These are phyloP conservation scores for Tetheella fluctuosa DNA, from an alignment of 2,888 invertebrate species.

Conservation along the genomic window DNA sequence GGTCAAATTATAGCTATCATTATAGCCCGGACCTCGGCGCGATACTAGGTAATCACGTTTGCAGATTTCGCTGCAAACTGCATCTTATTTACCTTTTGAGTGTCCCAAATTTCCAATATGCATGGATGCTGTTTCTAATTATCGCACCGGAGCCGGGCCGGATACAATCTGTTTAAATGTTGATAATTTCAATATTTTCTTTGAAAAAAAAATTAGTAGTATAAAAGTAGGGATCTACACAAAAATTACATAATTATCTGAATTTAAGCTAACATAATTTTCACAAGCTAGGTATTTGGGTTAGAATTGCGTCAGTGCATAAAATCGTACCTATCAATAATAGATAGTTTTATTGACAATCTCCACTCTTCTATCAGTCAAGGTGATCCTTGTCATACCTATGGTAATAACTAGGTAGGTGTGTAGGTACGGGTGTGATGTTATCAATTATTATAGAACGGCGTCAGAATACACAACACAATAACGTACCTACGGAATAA, in stretches of 20 bases:
- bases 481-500: conserved; percentile 44
- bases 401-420: background rate
- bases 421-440: conserved; percentile 22
- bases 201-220: no score
- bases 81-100: conserved; percentile 54
- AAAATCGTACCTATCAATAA: no score
- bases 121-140: background rate
- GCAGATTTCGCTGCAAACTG: conserved; percentile 59
- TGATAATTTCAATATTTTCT: no score
- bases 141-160: background rate
- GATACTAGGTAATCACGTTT: conserved; percentile 48
- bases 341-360: no score
- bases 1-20: conserved; percentile 81
- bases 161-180: background rate
- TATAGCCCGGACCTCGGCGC: conserved; percentile 65
- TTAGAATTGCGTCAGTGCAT: no score
- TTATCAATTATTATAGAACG: conserved; percentile 44
- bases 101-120: conserved; percentile 18
- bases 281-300: background rate
- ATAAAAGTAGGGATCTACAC: no score
- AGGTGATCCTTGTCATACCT: background rate
- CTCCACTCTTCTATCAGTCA: background rate
- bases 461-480: conserved; percentile 40
- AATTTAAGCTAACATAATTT: no score
- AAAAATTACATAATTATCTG: no score